Conservation (phyloP, 2,888 invertebrate species). For the Synergus japonicus region DNA sequence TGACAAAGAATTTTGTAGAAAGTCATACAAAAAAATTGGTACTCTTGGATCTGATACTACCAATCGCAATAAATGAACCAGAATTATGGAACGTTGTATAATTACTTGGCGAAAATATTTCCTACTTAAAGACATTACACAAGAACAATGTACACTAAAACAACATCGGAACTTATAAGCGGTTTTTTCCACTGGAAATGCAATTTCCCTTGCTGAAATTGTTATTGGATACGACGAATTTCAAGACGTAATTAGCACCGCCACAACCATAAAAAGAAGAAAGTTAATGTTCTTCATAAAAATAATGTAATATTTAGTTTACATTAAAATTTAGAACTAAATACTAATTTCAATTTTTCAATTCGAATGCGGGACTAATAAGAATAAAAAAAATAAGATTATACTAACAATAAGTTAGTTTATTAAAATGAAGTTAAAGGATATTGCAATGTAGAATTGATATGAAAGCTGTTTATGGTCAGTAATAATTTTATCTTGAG, state of each 20-base stretch:
- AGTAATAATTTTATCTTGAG: conserved; percentile 32
- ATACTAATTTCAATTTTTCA: not conserved
- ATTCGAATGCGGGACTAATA: no score
- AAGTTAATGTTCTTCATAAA: not conserved
- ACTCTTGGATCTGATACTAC: not conserved
- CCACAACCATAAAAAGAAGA: not conserved
- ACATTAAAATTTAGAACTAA: not conserved
- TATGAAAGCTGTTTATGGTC: conserved; percentile 22
- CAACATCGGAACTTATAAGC: conserved; percentile 26
- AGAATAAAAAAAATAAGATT: not conserved
- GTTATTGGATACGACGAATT: conserved; percentile 7
- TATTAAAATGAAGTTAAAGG: conserved; percentile 3
- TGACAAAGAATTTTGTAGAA: conserved; percentile 8
- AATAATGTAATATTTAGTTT: not conserved
- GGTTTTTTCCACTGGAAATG: conserved; percentile 17
- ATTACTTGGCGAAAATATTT: conserved; percentile 13
- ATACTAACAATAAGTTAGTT: not conserved
- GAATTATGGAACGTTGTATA: conserved; percentile 38
- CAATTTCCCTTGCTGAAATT: conserved; percentile 20
- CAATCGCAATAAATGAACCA: conserved; percentile 8
- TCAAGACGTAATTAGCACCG: conserved; percentile 10
- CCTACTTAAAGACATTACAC: conserved; percentile 20
- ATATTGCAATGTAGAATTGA: not conserved
- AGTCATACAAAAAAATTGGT: conserved; percentile 22
- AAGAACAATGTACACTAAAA: conserved; percentile 33